phyloP scores from a whole-genome alignment of 2,888 invertebrate species.

The Eilema griseolum region DNA sequence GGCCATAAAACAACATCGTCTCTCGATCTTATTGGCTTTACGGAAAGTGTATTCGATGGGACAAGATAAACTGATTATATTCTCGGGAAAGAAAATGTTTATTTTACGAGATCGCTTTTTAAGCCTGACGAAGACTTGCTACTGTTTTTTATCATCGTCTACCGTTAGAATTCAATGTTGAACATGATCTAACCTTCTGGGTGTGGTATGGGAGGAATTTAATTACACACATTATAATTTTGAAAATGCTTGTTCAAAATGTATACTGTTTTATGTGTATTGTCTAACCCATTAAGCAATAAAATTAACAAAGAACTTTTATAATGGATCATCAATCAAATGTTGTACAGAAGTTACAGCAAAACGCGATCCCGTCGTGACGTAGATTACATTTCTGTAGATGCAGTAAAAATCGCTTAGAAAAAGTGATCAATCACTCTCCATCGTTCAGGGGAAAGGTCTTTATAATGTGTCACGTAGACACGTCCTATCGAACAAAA shows the following conservation, averaged over 20 bases:
- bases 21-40: conserved; percentile 28
- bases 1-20: conserved; percentile 38
- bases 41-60: conserved; percentile 20
- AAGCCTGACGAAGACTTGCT: background rate
- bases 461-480: conserved; percentile 28
- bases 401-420: conserved; percentile 28
- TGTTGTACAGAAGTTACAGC: background rate
- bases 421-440: conserved; percentile 43
- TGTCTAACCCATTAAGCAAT: background rate
- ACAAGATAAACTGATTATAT: conserved; percentile 27
- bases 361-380: background rate
- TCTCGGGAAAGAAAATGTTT: conserved; percentile 10
- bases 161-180: background rate
- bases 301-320: background rate
- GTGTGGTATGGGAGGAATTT: background rate
- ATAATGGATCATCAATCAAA: conserved; percentile 6
- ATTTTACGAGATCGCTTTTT: conserved; percentile 1
- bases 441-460: conserved; percentile 21
- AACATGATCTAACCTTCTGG: background rate
- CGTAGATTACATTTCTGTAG: conserved; percentile 29
- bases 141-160: background rate
- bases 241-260: background rate
- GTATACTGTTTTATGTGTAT: no score
- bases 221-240: background rate
- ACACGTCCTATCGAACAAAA: background rate